Conservation (phyloP, 2,797 vertebrate species). For the Sitta carolinensis region DNA sequence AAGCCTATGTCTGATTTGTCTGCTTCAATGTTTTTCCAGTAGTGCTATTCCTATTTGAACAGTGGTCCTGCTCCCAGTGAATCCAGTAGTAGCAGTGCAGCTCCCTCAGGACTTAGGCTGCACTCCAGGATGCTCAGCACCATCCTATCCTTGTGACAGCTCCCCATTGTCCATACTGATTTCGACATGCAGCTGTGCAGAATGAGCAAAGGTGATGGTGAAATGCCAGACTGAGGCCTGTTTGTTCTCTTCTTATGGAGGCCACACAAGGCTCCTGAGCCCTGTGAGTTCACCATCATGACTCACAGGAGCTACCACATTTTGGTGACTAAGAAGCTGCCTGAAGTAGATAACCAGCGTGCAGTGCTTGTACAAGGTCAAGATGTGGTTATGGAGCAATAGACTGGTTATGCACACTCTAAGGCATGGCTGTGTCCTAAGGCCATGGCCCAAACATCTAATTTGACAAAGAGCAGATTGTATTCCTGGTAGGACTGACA, state of each 20-base stretch:
- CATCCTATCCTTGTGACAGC: background rate
- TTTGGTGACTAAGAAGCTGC: background rate
- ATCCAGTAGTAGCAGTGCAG: background rate
- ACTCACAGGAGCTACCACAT: background rate
- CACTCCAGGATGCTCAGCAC: background rate
- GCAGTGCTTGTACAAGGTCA: background rate
- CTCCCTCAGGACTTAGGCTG: background rate
- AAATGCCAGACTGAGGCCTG: background rate
- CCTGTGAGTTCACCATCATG: rapidly evolving
- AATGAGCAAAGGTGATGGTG: background rate
- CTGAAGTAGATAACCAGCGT: background rate
- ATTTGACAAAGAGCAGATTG: background rate
- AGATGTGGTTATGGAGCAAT: background rate
- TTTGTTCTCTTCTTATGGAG: background rate
- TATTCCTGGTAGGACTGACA: background rate
- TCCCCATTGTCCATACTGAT: background rate
- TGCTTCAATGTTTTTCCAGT: background rate
- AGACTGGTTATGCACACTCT: background rate
- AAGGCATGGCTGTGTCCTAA: background rate
- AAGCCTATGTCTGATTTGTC: background rate
- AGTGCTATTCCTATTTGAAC: background rate
- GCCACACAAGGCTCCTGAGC: background rate
- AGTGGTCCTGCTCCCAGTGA: background rate
- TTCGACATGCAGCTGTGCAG: background rate
- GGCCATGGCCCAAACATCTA: background rate